Base-by-base conservation (phyloP, 2,113 vertebrate genomes). In the Ahaetulla prasina region DNA sequence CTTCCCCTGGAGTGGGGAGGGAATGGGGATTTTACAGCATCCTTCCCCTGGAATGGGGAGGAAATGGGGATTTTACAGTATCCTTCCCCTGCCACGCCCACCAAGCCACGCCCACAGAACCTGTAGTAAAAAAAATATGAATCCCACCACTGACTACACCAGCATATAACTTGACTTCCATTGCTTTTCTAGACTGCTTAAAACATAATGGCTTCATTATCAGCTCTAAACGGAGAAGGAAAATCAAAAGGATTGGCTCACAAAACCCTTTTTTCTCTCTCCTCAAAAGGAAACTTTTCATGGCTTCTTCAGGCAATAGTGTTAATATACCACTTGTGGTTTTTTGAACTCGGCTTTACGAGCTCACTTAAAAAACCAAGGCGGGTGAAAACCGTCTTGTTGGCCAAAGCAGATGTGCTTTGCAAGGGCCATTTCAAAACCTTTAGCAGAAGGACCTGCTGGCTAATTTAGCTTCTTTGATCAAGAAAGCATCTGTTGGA, bases 171-270 rank as follows among this genome's bases (percentile, higher is more conserved):
- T 47, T 45, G 45, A 43, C 25, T 89, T 92, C 54, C 45, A 57
- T 39, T 49, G 55, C 50, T 55, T 90, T 89, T 27, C 89, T 35
- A 95, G 68, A 57, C 57, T 88, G 50, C 8, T 91, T 93, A 89
- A 94, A 94, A 93, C 93, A 92, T 92, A 92, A 39, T 23, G 47
- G 85, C 93, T 95, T 94, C 35, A 16, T 92, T 27, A 43, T 53
- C 27, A 2, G 8, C n/a, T 94, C 10, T 90, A 23, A 2, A 2
- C 0, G 1, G 20, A 88, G 90, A 23, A 25, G 5, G 5, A 27
- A 8, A 90, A 20, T n/a, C 91, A 84, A 68, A 86, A 94, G 47
- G 60, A 0, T 0, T 85, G 45, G 23, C 52, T 94, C 53, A 90
- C 57, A 1, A 50, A 93, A 43, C 87, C 14, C 2, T 3, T 52